Base-by-base conservation (phyloP, 2,888 invertebrate genomes). In the Thalpophila matura region DNA sequence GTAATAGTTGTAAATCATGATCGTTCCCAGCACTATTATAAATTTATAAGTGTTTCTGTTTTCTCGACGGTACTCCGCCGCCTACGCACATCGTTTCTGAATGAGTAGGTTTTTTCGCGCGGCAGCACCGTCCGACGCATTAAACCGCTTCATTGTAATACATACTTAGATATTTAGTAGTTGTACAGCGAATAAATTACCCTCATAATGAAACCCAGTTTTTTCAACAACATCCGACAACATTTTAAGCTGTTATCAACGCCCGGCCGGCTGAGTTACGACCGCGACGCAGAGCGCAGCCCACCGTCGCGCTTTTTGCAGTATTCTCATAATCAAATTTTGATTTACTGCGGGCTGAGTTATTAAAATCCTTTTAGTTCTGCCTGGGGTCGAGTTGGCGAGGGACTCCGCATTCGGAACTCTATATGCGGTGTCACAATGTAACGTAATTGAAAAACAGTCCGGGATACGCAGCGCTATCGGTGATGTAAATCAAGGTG, bases 101-200 rank as follows among this genome's bases (percentile, higher is more conserved):
- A 86, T 83, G 82, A 82, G 78, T 81, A 84, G 76, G 83, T 85
- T 79, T 74, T 71, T 74, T 72, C 60, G 59, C 66, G 74, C 77
- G 57, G 79, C 79, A 79, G 88, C 88, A 63, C 59, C 80, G 79
- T 73, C 83, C 76, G 60, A 53, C 82, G 81, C 83, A 87, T 85
- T 87, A 88, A 87, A 80, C 86, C 87, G 78, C 88, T 90, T 90
- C 88, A 90, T 90, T 91, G 91, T 91, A 90, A 88, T 87, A 87
- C 86, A 88, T 87, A 87, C 86, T 90, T 87, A 90, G 88, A 88
- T 90, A 87, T 90, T 90, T 90, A 90, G 79, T 89, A 88, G 87
- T 88, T 86, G 64, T 83, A 82, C 75, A 65, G 66, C 87, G 77
- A 86, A 92, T 90, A 91, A 89, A 90, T 88, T 88, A 85, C 63